Percentiles rank a stretch among this genome's conserved stretches.
phyloP scores from a whole-genome alignment of 2,797 vertebrate genomes.

The Tangara arthus region DNA sequence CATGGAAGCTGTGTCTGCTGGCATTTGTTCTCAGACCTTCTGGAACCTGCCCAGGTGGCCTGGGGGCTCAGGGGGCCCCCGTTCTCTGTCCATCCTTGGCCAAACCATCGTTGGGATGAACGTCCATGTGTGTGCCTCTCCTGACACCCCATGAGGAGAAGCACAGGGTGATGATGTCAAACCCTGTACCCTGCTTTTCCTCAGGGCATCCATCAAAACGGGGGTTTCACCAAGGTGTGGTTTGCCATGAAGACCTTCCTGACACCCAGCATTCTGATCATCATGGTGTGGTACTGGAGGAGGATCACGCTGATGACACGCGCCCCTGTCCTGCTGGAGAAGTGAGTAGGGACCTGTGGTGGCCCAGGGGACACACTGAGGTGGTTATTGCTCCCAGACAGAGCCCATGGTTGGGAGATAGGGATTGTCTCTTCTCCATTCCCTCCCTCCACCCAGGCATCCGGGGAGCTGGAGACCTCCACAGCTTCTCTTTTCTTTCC shows the following conservation, averaged over 20 bases:
- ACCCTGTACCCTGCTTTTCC: not conserved
- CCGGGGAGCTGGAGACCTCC: not conserved
- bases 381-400: not conserved
- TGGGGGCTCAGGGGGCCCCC: not conserved
- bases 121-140: accelerated
- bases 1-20: not conserved
- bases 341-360: conserved; percentile 76
- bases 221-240: conserved; percentile 97
- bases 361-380: not conserved
- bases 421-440: not conserved
- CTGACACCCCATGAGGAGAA: not conserved
- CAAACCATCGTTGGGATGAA: accelerated
- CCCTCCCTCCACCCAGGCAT: not conserved
- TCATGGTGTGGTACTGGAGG: conserved; percentile 98
- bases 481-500: not conserved
- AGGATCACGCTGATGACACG: conserved; percentile 92
- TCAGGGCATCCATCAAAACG: conserved; percentile 94
- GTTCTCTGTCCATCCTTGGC: not conserved
- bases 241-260: conserved; percentile 99
- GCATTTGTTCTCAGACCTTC: not conserved
- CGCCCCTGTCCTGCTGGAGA: conserved; percentile 91
- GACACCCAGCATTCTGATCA: conserved; percentile 92
- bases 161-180: accelerated
- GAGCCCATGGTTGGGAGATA: accelerated
- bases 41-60: not conserved